Evolutionary conservation across 2,113 vertebrate species (phyloP).

Genomic region (Elephantulus edwardii): DNA sequence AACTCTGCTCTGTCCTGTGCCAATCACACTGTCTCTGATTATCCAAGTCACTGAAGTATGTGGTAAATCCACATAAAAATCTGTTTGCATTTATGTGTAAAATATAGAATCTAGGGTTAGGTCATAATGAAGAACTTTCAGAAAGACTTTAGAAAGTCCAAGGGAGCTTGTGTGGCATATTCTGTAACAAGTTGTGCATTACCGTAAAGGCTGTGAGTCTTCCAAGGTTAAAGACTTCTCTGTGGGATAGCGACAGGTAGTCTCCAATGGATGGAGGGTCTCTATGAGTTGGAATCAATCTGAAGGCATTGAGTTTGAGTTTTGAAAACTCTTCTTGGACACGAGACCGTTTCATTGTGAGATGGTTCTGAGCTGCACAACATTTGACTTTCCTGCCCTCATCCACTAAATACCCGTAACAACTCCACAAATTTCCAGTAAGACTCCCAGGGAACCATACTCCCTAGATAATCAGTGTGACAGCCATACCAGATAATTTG

Average conservation of each 20-base stretch:
- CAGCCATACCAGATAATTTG: not conserved
- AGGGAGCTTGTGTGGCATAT: too few relatives aligned
- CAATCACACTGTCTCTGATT: too few relatives aligned
- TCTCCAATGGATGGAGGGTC: too few relatives aligned
- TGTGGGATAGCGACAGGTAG: too few relatives aligned
- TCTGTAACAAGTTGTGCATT: too few relatives aligned
- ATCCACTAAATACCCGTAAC: not conserved
- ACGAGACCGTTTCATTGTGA: not conserved
- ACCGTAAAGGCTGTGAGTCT: too few relatives aligned
- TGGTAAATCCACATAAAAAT: not conserved
- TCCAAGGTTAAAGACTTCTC: too few relatives aligned
- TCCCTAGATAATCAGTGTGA: not conserved
- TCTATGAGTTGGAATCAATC: too few relatives aligned
- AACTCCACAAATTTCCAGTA: not conserved
- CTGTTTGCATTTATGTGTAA: not conserved
- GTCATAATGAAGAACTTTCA: not conserved
- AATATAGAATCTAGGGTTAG: not conserved
- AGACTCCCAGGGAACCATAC: too few relatives aligned
- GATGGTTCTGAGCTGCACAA: not conserved
- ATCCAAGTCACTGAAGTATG: not conserved
- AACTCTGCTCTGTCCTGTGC: too few relatives aligned
- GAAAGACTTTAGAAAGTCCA: not conserved
- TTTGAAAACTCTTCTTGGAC: too few relatives aligned
- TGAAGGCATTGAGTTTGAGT: too few relatives aligned
- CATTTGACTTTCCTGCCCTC: not conserved